A percentile compares a stretch with the other conserved stretches of the same genome.
These are phyloP conservation scores for Parascotia fuliginaria DNA, from an alignment of 2,888 invertebrate genomes.

Conservation along the genomic window DNA sequence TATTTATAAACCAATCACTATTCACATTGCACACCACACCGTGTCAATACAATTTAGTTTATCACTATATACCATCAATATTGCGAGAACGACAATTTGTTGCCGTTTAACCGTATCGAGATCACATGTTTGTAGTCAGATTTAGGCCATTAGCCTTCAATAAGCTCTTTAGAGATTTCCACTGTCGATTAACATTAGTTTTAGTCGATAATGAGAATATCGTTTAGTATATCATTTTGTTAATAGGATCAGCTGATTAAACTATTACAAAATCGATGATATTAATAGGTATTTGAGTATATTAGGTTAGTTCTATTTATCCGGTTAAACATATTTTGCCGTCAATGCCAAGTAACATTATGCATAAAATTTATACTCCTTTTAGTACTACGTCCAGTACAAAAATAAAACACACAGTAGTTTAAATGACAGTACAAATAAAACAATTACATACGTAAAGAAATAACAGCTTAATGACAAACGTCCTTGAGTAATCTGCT, in stretches of 20 bases:
- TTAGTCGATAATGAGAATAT: constrained; percentile 15
- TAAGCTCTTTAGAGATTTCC: constrained; percentile 14
- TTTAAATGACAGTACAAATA: too few relatives aligned
- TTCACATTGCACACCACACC: constrained; percentile 18
- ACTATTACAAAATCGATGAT: too few relatives aligned
- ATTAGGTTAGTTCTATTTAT: too few relatives aligned
- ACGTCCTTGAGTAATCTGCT: background rate
- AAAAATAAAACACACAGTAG: too few relatives aligned
- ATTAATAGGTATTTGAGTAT: too few relatives aligned
- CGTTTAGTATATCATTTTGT: too few relatives aligned
- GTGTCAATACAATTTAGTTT: constrained; percentile 43
- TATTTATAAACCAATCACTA: background rate
- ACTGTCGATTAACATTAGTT: background rate
- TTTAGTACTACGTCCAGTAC: too few relatives aligned
- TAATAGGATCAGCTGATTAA: too few relatives aligned
- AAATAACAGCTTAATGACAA: background rate
- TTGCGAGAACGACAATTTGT: constrained; percentile 41
- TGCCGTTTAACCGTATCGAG: constrained; percentile 34
- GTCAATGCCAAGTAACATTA: too few relatives aligned
- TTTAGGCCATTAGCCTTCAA: constrained; percentile 28
- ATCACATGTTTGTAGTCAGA: constrained; percentile 30
- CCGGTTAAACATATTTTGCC: too few relatives aligned
- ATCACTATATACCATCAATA: constrained; percentile 40
- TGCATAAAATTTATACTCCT: too few relatives aligned
- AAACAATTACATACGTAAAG: too few relatives aligned